These are phyloP conservation scores for Xiphorhynchus erythropygius DNA, from an alignment of 2,797 vertebrate genomes.

Conservation along the genomic window DNA sequence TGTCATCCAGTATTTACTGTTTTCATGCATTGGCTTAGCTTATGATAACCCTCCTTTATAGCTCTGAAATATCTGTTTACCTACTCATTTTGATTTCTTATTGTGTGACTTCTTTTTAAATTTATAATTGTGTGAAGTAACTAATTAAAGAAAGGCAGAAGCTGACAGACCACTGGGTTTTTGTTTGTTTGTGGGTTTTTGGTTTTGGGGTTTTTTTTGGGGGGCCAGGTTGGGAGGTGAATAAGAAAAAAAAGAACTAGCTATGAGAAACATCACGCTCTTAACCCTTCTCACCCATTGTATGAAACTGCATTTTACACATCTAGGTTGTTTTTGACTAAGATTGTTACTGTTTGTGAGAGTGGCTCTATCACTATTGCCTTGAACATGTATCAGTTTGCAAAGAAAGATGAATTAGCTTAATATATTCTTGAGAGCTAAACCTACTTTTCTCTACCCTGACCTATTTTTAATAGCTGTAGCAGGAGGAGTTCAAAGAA, in stretches of 20 bases:
- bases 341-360: not conserved
- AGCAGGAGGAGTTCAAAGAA: conserved; percentile 49
- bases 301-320: not conserved
- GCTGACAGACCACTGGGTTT: not conserved
- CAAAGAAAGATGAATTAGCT: not conserved
- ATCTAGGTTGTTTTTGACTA: not conserved
- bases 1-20: not conserved
- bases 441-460: conserved; percentile 10
- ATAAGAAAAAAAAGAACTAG: not conserved
- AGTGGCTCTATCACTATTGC: not conserved
- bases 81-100: not conserved
- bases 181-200: not conserved
- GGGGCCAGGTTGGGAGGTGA: rapidly evolving
- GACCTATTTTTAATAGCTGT: conserved; percentile 52
- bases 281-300: not conserved
- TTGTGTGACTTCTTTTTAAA: not conserved
- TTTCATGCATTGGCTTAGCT: not conserved
- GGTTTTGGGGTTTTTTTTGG: no score
- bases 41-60: not conserved
- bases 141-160: not conserved
- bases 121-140: not conserved
- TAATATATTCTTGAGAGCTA: conserved; percentile 26
- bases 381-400: not conserved
- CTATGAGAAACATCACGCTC: not conserved
- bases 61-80: not conserved